Base-by-base conservation (phyloP, 2,113 vertebrate species). In the Psophia crepitans region DNA sequence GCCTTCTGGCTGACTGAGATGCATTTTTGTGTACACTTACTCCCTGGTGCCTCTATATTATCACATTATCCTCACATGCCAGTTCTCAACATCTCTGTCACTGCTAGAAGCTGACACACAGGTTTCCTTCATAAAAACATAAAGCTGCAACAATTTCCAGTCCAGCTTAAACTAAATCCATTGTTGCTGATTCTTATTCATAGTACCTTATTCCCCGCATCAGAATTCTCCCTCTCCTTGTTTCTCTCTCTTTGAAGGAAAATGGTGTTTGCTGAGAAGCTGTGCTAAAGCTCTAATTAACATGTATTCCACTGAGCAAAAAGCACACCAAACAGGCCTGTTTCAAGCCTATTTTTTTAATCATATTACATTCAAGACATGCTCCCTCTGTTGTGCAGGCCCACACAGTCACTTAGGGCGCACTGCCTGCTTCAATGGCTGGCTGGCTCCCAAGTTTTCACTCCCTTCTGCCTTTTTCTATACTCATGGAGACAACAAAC, bases 1-100 rank as follows among this genome's bases (percentile, higher is more conserved):
- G 93, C 63, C 80, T 92, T 48, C 87, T 79, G 90, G 66, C 77
- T 94, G 85, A 32, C 78, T 58, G 73, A 95, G 94, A 91, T 94
- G 89, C 89, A 78, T 85, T 93, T 95, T 66, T 60, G 61, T 87
- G 81, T 84, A 73, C 69, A 75, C 41, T 15, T 35, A 35, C 82
- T 91, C 91, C 90, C 89, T 75, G 39, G 58, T 63, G 88, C 53
- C 79, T 94, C 70, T 80, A 5, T 93, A 93, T 95, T 96, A 96
- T 73, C 91, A 69, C 71, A 43, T 95, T 95, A 95, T 95, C 64
- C 69, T 93, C 74, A 92, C 39, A 37, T 30, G 82, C 74, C 88
- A 93, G 13, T 92, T 94, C 83, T 66, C 92, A 86, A 85, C 76
- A 90, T 75, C 83, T 83, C 58, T 80, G 76, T 86, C 77, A 75